Base-by-base conservation (phyloP, 2,888 invertebrate species). In the Galeruca laticollis region DNA sequence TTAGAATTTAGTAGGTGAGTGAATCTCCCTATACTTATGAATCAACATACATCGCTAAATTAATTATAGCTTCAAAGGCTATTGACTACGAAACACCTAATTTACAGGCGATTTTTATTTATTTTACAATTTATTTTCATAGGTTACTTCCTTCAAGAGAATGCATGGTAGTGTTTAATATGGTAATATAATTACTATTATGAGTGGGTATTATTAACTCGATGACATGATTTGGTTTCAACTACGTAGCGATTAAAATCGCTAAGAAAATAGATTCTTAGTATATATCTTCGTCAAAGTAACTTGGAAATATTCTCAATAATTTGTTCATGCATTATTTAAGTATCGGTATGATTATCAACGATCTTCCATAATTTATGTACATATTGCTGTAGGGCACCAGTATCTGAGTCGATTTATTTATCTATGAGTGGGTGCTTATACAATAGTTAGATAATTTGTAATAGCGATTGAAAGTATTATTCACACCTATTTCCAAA, bases 181-280 rank as follows among this genome's bases (percentile, higher is more conserved):
- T 66, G 66, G 59, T 66, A 66, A 66, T 66, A 51, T 59, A 11
- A 66, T 66, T 40, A 66, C 66, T 21, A 66, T 56, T 65, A 65
- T 65, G 47, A 65, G 15, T 33, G 26, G 26, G 13, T 54, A 54
- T 54, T 26, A 54, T 26, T 57, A 33, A 26, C 47, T 15, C 13
- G 52, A 57, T 56, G 35, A 63, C 51, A 66, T 51, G 56, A 61
- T 49, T n/a, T 20, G 18, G 54, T 63, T 52, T 15, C 40, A 54
- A 47, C 6, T 15, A 47, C 47, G 15, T 9, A 18, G 9, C 18
- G 10, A 47, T 47, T 47, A 47, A 15, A 18, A 47, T 9, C 47
- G 47, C 15, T 9, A 18, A 9, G 15, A 47, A 47, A 18, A n/a
- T n/a, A n/a, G 2, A 6, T 47, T 15, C 43, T 40, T 47, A 15